phyloP scores from a whole-genome alignment of 2,797 vertebrate species.

The Mormyrops boulengeri region DNA sequence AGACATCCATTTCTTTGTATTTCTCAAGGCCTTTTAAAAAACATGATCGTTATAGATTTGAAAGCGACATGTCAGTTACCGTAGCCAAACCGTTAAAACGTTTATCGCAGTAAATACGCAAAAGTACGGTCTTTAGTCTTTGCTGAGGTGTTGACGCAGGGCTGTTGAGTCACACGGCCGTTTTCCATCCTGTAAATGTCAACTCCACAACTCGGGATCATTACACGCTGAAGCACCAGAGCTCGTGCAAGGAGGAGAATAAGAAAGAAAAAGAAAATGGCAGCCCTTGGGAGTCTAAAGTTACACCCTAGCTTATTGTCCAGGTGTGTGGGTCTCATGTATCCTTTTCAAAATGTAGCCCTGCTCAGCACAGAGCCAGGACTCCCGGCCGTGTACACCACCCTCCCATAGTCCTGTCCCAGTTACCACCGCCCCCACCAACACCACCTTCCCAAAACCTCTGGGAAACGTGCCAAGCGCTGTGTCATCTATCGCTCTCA shows the following conservation, averaged over 20 bases:
- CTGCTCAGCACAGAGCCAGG: conserved; percentile 61
- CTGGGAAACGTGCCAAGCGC: conserved; percentile 12
- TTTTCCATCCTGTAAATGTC: conserved; percentile 34
- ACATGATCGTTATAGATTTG: neutral
- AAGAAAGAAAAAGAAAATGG: conserved; percentile 48
- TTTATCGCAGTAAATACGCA: neutral
- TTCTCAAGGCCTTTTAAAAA: neutral
- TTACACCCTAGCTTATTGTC: conserved; percentile 71
- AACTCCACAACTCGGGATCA: neutral
- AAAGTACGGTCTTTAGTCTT: neutral
- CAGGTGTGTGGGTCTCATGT: conserved; percentile 67
- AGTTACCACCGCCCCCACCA: neutral
- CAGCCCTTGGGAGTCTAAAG: conserved; percentile 58
- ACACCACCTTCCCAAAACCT: neutral
- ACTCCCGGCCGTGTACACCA: conserved; percentile 54
- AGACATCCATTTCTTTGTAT: conserved; percentile 19
- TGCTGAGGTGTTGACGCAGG: conserved; percentile 32
- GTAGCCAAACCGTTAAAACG: neutral
- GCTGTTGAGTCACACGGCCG: conserved; percentile 58
- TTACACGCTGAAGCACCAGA: conserved; percentile 3
- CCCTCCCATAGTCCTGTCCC: conserved; percentile 22
- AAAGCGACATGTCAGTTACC: neutral
- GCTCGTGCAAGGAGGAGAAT: conserved; percentile 18
- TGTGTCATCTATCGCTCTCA: conserved; percentile 14
- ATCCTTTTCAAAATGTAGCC: conserved; percentile 64